These are phyloP conservation scores for Hemistola chrysoprasaria DNA, from an alignment of 2,888 invertebrate species.

Conservation along the genomic window DNA sequence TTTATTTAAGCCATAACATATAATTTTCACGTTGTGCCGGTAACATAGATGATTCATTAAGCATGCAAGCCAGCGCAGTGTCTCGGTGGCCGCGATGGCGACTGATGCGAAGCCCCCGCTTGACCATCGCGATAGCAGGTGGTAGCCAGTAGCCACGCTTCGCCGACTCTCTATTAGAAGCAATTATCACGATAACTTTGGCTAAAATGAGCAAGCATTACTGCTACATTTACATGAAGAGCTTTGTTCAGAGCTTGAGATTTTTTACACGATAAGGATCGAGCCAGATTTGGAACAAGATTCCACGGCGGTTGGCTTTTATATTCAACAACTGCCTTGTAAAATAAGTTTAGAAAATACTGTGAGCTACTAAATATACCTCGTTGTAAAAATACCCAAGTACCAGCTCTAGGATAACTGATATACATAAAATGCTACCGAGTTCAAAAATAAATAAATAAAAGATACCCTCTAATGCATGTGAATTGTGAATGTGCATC, in stretches of 20 bases:
- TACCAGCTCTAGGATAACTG: too few species aligned
- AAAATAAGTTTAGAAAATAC: too few species aligned
- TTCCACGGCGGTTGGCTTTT: conserved; percentile 10
- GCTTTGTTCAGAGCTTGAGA: too few species aligned
- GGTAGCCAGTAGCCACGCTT: conserved; percentile 25
- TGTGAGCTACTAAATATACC: too few species aligned
- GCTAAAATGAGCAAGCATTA: conserved; percentile 3
- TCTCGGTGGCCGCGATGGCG: conserved; percentile 59
- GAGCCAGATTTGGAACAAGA: conserved; percentile 9
- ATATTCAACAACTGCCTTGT: conserved; percentile 1
- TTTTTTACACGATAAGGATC: conserved; percentile 10
- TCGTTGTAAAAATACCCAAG: too few species aligned
- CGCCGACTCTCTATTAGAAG: conserved; percentile 20
- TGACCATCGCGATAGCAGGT: conserved; percentile 25
- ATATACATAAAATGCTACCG: too few species aligned
- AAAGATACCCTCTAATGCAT: too few species aligned
- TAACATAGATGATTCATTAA: conserved; percentile 23
- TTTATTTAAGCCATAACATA: not conserved
- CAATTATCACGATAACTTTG: conserved; percentile 17
- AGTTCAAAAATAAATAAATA: too few species aligned
- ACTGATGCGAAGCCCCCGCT: conserved; percentile 56
- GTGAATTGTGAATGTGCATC: too few species aligned
- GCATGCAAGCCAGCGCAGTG: conserved; percentile 26
- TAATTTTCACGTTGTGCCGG: conserved; percentile 8
- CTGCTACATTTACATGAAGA: conserved; percentile 11